A percentile compares a stretch with the other conserved stretches of the same genome.
These are phyloP conservation scores for Drosophila rellima DNA, from an alignment of 2,888 invertebrate genomes.

Conservation along the genomic window DNA sequence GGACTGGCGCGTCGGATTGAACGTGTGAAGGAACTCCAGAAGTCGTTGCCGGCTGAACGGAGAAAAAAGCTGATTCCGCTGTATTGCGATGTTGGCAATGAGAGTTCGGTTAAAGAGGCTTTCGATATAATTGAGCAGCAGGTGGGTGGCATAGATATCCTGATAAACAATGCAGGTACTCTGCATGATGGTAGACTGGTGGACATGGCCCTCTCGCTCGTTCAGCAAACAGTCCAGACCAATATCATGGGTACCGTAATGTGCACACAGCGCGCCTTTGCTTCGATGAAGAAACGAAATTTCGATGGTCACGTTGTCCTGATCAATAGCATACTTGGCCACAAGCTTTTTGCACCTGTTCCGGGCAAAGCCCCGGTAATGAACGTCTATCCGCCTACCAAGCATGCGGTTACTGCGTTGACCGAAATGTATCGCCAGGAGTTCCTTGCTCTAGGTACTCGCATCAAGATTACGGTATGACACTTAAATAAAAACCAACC, in stretches of 20 bases:
- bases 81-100: conserved; percentile 87
- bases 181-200: conserved; percentile 64
- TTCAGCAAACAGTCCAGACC: conserved; percentile 85
- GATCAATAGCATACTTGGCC: conserved; percentile 85
- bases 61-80: conserved; percentile 69
- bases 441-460: conserved; percentile 78
- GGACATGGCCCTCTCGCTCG: conserved; percentile 53
- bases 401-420: conserved; percentile 84
- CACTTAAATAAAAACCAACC: background rate
- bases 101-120: conserved; percentile 87
- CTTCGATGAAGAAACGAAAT: conserved; percentile 86
- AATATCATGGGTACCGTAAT: conserved; percentile 86
- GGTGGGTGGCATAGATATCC: conserved; percentile 87
- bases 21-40: conserved; percentile 82
- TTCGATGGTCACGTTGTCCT: conserved; percentile 86
- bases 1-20: conserved; percentile 87
- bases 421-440: conserved; percentile 84
- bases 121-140: conserved; percentile 87
- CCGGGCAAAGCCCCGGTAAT: conserved; percentile 44
- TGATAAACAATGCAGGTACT: conserved; percentile 88
- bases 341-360: conserved; percentile 60
- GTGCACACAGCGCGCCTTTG: conserved; percentile 86
- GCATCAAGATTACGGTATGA: conserved; percentile 84
- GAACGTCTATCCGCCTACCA: conserved; percentile 83
- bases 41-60: conserved; percentile 55